Base-by-base conservation (phyloP, 92 coral and sea anemone species). In the Actinostola sp. region DNA sequence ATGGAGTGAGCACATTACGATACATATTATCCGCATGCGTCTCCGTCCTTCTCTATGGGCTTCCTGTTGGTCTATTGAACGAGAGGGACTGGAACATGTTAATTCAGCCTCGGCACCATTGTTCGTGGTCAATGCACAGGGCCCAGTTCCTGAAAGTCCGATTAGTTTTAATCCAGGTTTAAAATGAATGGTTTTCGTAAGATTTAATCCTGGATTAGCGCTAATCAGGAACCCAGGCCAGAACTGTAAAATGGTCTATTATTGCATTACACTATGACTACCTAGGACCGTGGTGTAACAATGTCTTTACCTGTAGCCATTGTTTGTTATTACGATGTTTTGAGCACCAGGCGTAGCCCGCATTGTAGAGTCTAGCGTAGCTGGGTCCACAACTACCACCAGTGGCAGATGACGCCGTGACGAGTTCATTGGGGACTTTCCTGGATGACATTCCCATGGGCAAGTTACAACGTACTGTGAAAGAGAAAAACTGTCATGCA, bases 331-430 rank as follows among this genome's bases (percentile, higher is more conserved):
- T 85, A 19, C 81, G 67, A 10, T 71, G 76, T 0, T 85, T 71
- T 15, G 99, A 82, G 38, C 87, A 89, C 99, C 99, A 95, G 27
- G 90, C 97, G 14, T 92, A 92, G 24, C 80, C 84, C 55, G 70
- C 75, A 55, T 73, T 82, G 61, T 66, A 84, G n/a, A 90, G 88
- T 75, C 97, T 74, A 28, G 82, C 97, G 46, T 75, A 84, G 62
- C 72, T 75, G 6, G 97, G 83, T 12, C 80, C 84, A 48, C 82
- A 88, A 21, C 55, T 73, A 36, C 59, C 77, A 11, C 89, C 83
- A 60, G 75, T 59, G 42, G 43, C 66, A 11, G 87, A 82, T 3
- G 97, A 90, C 2, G 97, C 97, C 15, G 92, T 87, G 59, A 90
- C 76, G 14, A 90, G 78, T 43, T 83, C 90, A 49, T 90, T 81